A percentile compares a stretch with the other conserved stretches of the same genome.
Evolutionary conservation across 2,888 invertebrate species (phyloP).

Genomic region (Microctonus aethiopoides): DNA sequence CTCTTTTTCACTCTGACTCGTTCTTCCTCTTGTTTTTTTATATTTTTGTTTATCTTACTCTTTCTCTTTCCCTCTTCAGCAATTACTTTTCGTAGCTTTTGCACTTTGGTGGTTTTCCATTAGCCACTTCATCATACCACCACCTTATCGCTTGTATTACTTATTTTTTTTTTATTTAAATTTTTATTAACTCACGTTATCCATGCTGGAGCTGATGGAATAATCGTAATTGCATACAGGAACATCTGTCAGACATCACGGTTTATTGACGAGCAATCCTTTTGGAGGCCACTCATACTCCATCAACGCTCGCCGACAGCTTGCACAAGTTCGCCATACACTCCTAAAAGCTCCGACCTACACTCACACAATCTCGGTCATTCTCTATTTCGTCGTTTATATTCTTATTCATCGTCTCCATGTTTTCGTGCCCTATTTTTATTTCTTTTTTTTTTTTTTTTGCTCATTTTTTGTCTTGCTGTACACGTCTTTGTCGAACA

Average conservation of each 20-base stretch:
- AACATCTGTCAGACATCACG: constrained; percentile 30
- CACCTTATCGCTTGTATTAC: constrained; percentile 1
- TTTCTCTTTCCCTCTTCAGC: neutral
- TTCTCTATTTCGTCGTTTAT: constrained; percentile 19
- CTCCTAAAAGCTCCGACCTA: constrained; percentile 34
- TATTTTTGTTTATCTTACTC: constrained; percentile 12
- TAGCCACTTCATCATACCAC: constrained; percentile 16
- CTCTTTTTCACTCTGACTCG: neutral
- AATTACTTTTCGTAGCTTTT: constrained; percentile 10
- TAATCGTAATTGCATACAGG: constrained; percentile 42
- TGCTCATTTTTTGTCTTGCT: constrained; percentile 6
- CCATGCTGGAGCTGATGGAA: constrained; percentile 39
- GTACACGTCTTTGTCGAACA: neutral
- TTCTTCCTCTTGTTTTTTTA: neutral
- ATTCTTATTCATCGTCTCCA: constrained; percentile 3
- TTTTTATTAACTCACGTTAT: constrained; percentile 32
- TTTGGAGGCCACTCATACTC: constrained; percentile 29
- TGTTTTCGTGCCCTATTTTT: neutral
- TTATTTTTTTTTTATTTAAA: constrained; percentile 31
- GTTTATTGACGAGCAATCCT: constrained; percentile 25
- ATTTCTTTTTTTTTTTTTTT: constrained; percentile 19
- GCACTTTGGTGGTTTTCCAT: constrained; percentile 10
- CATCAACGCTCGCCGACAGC: constrained; percentile 41
- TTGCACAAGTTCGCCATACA: constrained; percentile 31
- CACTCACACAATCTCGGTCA: constrained; percentile 11